Base-by-base conservation (phyloP, 2,113 vertebrate genomes). In the Aegotheles bennettii region DNA sequence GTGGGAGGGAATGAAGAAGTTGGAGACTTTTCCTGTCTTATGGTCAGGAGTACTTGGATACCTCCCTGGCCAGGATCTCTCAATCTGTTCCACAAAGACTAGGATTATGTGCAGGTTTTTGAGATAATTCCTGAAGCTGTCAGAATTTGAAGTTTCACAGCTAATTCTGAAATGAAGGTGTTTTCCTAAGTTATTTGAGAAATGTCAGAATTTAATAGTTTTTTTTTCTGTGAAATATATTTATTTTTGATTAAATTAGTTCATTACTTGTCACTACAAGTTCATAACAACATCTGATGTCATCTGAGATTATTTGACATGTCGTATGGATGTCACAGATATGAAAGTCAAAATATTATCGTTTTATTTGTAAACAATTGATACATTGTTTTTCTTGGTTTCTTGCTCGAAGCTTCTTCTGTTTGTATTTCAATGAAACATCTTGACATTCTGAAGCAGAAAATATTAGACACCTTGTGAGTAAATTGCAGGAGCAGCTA, bases 21-120 rank as follows among this genome's bases (percentile, higher is more conserved):
- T n/a, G n/a, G n/a, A n/a, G n/a, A 24, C 26, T 50, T 89, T 35
- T 9, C 1, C 10, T 20, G 9, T 5, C 69, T 63, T 53, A 4
- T 26, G 10, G 42, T n/a, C 6, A 7, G 7, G 10, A 47, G 43
- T 8, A 2, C 3, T 25, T 33, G 69, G 35, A 25, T 13, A 42
- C 36, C 14, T 45, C 36, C 73, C 73, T 26, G 35, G 35, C 13
- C 36, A 25, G 28, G 38, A 24, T 26, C n/a, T 67, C 67, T 45
- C 50, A 17, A 21, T 5, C 17, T 45, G 13, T 8, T 73, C 57
- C 11, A 35, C 21, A 51, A 35, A 26, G 16, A 43, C 15, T 0
- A 26, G 51, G 71, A 40, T 4, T n/a, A 1, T 2, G 1, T 5
- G 2, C 25, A 18, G 0, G 3, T 16, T 8, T 38, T 7, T 21